Evolutionary conservation across 2,113 vertebrate species (phyloP), one percentile per base, ranked within the genome.

Genomic region (Scatophagus argus): DNA sequence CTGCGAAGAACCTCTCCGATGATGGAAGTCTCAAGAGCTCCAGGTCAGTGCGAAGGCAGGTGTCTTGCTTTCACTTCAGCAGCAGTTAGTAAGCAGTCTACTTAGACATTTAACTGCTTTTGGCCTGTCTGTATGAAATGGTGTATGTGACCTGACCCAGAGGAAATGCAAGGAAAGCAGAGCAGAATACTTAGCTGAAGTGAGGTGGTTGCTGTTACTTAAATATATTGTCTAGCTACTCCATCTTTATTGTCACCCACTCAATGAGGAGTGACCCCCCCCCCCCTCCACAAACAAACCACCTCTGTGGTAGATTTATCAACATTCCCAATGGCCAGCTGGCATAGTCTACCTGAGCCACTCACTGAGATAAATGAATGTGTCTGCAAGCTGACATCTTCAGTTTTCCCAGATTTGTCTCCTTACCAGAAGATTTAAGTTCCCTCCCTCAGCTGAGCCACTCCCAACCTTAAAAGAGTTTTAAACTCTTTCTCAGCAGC

Each of bases 1-100:
- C 91, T 4, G 91, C 95, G 88, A 99, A 98, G 93, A 95, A 97
- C 0, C 93, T 97, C 69, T 99, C 97, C 0, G 97, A 99, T 29
- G 98, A 99, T 0, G 95, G 97, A 90, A 99, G 96, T 92, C 92
- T 97, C 61, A 99, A 99, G 93, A 95, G 97, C 84, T 95, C 96
- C 93, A 99, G 98, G 98, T 99, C 75, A 95, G 96, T 93, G 44
- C 23, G 64, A 17, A 66, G 8, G 19, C 58, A 61, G 39, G 41
- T 34, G 23, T 63, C 8, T 83, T 44, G 38, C 43, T 19, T 8
- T 62, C 36, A 5, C 55, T 58, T 44, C 19, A 51, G 54, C 46
- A 52, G 29, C 38, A 36, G 44, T 67, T 71, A 54, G 14, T 17
- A 25, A 52, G 32, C 27, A 31, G 49, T 44, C 63, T 3, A 21